Evolutionary conservation across 2,888 invertebrate species (phyloP).

Genomic region (Drosophila tripunctata): DNA sequence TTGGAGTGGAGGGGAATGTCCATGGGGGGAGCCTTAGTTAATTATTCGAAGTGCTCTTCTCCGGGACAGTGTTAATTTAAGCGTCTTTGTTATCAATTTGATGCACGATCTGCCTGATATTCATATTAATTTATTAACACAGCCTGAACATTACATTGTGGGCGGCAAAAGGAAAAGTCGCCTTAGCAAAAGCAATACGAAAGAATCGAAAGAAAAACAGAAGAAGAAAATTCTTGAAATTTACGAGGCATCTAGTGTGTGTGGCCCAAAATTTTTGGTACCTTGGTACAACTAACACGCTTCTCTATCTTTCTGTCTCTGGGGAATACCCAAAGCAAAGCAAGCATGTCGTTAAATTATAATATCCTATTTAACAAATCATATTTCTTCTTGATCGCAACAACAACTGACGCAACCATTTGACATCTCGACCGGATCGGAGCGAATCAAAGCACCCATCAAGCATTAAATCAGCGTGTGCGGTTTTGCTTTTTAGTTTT

Average conservation of each 20-base stretch:
- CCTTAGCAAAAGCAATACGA: not conserved
- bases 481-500: conserved; percentile 26
- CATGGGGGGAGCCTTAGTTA: conserved; percentile 25
- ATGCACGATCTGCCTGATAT: conserved; percentile 56
- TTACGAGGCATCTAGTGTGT: conserved; percentile 55
- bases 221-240: conserved; percentile 29
- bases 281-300: conserved; percentile 4
- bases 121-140: conserved; percentile 69
- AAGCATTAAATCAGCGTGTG: conserved; percentile 53
- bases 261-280: conserved; percentile 40
- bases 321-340: conserved; percentile 65
- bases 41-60: conserved; percentile 39
- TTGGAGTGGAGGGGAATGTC: conserved; percentile 11
- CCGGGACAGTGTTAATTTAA: conserved; percentile 30
- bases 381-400: conserved; percentile 62
- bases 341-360: conserved; percentile 65
- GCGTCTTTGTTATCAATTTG: conserved; percentile 60
- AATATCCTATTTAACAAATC: conserved; percentile 72
- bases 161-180: conserved; percentile 1
- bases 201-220: not conserved
- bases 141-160: conserved; percentile 20
- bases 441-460: conserved; percentile 15
- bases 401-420: conserved; percentile 56
- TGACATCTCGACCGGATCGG: conserved; percentile 48
- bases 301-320: too few species aligned